These are phyloP conservation scores for Coreoperca whiteheadi DNA, from an alignment of 2,113 vertebrate genomes.

Conservation along the genomic window DNA sequence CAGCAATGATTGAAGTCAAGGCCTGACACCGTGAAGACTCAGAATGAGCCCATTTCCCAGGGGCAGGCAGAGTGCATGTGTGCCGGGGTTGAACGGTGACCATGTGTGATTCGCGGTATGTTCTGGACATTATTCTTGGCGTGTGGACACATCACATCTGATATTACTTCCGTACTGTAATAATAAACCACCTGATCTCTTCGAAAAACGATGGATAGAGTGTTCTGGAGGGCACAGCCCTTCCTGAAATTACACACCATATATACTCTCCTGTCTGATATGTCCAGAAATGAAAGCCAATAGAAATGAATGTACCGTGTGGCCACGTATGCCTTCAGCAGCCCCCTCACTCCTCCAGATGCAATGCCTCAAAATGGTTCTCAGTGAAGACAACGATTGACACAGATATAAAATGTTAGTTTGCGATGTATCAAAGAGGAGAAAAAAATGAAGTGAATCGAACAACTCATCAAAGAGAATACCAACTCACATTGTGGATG, in stretches of 20 bases:
- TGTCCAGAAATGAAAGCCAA: conserved; percentile 65
- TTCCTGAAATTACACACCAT: conserved; percentile 80
- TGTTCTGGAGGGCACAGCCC: conserved; percentile 60
- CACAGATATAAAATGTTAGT: background rate
- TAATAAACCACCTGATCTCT: conserved; percentile 78
- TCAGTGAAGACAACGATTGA: background rate
- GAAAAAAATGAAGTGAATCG: conserved; percentile 14
- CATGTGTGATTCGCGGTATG: conserved; percentile 65
- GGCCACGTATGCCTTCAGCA: conserved; percentile 21
- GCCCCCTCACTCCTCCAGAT: background rate
- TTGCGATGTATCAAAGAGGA: background rate
- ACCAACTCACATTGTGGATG: conserved; percentile 3
- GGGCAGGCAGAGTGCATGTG: conserved; percentile 45
- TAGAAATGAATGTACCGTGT: conserved; percentile 37
- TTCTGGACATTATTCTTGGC: conserved; percentile 72
- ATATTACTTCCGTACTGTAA: conserved; percentile 81
- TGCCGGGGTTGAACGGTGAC: conserved; percentile 34
- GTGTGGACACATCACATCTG: conserved; percentile 70
- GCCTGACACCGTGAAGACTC: conserved; percentile 44
- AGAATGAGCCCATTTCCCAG: conserved; percentile 52
- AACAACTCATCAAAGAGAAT: conserved; percentile 41
- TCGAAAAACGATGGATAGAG: conserved; percentile 67
- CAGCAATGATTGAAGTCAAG: conserved; percentile 60
- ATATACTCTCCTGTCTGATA: conserved; percentile 68
- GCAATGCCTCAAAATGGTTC: background rate